Base-by-base conservation (phyloP, 2,113 vertebrate genomes). In the Egretta garzetta region DNA sequence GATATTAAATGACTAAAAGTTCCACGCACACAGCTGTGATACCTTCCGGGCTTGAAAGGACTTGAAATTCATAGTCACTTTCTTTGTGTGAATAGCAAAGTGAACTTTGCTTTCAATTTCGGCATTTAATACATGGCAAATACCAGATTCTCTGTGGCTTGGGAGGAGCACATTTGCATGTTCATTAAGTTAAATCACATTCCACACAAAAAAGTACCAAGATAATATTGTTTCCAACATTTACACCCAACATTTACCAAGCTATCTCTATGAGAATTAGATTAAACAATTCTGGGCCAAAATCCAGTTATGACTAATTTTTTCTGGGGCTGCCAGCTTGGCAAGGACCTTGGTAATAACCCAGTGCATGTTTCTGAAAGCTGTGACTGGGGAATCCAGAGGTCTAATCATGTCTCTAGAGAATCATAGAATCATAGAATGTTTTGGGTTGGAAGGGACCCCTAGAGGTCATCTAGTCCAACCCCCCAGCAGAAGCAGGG, bases 61-160 rank as follows among this genome's bases (percentile, higher is more conserved):
- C 28, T 64, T 88, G 76, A 66, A 71, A 68, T 49, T 53, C 58
- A 21, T 3, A 47, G 49, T 64, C 5, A 12, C 85, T 80, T 91
- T 80, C 77, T 94, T 50, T 71, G 35, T 59, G 18, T 56, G 60
- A 86, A 49, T 10, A 62, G 16, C 41, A 60, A 66, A 45, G 63
- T 89, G 72, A 93, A 81, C 86, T 93, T 94, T 71, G 68, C 89
- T 87, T 96, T 86, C 64, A 63, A 30, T 68, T 90, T 56, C 45
- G 80, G 50, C 52, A 35, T 79, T 81, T 75, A 66, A 63, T 30
- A 74, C 12, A 24, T 10, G 6, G 70, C 67, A 91, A 88, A 86
- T 60, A 83, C 3, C 59, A 73, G 19, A 70, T 60, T 73, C 41
- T 47, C 41, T 47, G 39, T 28, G 73, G 19, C 59, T 60, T 76